Conservation (phyloP, 2,113 vertebrate genomes). For the Toxostoma redivivum region DNA sequence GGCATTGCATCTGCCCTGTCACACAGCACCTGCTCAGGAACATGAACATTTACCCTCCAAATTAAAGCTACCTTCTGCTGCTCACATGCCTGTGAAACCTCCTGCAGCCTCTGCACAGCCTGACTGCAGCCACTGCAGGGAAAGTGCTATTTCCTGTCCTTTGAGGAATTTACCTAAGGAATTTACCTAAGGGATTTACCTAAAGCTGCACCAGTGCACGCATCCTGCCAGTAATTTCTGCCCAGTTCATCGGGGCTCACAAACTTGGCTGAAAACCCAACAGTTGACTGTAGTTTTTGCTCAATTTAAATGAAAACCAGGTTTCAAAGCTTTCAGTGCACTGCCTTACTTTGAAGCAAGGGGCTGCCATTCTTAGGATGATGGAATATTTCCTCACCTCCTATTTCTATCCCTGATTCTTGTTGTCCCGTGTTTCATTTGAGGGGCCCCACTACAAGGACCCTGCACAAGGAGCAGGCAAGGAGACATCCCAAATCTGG, state of each 20-base stretch:
- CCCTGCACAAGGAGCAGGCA: background rate
- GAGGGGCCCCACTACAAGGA: accelerated
- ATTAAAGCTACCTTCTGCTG: background rate
- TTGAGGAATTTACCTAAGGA: background rate
- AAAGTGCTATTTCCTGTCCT: background rate
- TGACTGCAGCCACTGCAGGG: background rate
- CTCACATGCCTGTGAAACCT: background rate
- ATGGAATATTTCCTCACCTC: background rate
- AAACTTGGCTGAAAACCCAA: background rate
- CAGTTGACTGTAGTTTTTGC: background rate
- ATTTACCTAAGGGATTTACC: background rate
- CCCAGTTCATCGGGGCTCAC: background rate
- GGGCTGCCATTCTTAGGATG: background rate
- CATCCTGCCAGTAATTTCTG: background rate
- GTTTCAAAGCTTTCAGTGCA: background rate
- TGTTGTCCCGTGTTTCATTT: background rate
- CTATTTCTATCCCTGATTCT: background rate
- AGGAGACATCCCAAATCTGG: background rate
- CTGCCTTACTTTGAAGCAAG: background rate
- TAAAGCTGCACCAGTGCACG: background rate
- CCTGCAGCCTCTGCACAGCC: background rate
- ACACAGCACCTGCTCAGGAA: background rate
- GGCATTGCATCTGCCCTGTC: background rate
- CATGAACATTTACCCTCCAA: background rate
- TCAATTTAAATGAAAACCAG: background rate